phyloP scores from a whole-genome alignment of 23 tunicate genomes.

The Aplidium turbinatum region DNA sequence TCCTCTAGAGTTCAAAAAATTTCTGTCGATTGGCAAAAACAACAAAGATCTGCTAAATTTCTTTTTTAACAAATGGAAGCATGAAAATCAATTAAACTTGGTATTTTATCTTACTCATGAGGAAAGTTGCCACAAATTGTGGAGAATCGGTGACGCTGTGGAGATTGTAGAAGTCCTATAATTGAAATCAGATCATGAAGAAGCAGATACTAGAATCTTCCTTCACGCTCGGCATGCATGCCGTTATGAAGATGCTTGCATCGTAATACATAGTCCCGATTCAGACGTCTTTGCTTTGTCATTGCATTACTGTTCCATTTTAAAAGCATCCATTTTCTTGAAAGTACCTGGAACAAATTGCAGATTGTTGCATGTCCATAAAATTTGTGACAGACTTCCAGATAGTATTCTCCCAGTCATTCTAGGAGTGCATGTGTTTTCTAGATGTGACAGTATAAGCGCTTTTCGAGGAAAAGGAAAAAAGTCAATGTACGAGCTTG shows the following conservation, averaged over 20 bases:
- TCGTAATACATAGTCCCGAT: conserved; percentile 6
- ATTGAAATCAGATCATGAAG: conserved; percentile 21
- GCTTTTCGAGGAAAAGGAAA: conserved; percentile 5
- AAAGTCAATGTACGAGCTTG: background rate
- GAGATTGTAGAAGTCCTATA: background rate
- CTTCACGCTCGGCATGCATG: conserved; percentile 14
- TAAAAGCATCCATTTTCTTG: background rate
- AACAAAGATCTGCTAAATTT: background rate
- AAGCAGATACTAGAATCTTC: conserved; percentile 14
- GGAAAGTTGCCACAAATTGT: background rate
- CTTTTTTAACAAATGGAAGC: background rate
- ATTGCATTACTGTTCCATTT: too few relatives aligned
- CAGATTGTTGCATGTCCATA: background rate
- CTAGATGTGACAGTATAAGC: conserved; percentile 1
- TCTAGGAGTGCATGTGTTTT: conserved; percentile 1
- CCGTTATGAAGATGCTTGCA: background rate
- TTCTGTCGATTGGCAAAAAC: background rate
- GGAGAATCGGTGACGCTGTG: background rate
- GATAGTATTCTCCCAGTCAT: background rate
- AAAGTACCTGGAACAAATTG: background rate
- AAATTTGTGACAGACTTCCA: background rate
- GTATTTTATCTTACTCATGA: background rate
- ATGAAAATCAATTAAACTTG: background rate
- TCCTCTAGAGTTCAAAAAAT: background rate
- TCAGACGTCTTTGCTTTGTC: too few relatives aligned